Base-by-base conservation (phyloP, 1,140 invertebrate species). In the Portunus trituberculatus region DNA sequence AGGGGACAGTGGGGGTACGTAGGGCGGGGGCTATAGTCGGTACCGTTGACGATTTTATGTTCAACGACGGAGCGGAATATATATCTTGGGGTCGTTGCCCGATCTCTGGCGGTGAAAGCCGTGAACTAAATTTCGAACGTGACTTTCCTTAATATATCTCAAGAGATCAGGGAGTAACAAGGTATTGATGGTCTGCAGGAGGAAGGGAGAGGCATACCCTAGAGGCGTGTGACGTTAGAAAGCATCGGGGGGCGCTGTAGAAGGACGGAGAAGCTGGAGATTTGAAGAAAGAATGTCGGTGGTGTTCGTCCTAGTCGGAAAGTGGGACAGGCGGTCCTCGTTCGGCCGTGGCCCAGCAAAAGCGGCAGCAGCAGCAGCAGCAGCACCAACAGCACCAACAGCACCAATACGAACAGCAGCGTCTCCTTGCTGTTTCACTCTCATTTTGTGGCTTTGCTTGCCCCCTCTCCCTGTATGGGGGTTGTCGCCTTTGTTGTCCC, bases 231-330 rank as follows among this genome's bases (percentile, higher is more conserved):
- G 16, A 20, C 67, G 6, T 25, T 20, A 76, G 20, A n/a, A 76
- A 76, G 0, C 20, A 76, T n/a, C 67, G 67, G 67, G 8, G 16
- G 20, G 16, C 20, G 12, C 20, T n/a, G 6, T 7, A n/a, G 67
- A 25, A 8, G 25, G n/a, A 59, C 92, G 92, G 82, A 59, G 32
- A 4, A 1, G 10, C 0, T 87, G 52, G n/a, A 93, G 7, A 52
- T 14, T 31, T 16, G 12, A 14, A 29, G 84, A 10, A 32, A 87
- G 20, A 4, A 20, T 87, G 10, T n/a, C 10, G 10, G 25, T 52
- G 83, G 92, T 52, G 45, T 32, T 87, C 92, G 92, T 87, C 92
- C 92, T 87, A 93, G 46, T 93, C 45, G 46, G 83, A 87, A 93
- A 87, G 46, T 87, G 16, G 84, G 92, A 93, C 92, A 93, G 45